These are phyloP conservation scores for Anguilla obscura DNA, from an alignment of 2,797 vertebrate genomes.

Conservation along the genomic window DNA sequence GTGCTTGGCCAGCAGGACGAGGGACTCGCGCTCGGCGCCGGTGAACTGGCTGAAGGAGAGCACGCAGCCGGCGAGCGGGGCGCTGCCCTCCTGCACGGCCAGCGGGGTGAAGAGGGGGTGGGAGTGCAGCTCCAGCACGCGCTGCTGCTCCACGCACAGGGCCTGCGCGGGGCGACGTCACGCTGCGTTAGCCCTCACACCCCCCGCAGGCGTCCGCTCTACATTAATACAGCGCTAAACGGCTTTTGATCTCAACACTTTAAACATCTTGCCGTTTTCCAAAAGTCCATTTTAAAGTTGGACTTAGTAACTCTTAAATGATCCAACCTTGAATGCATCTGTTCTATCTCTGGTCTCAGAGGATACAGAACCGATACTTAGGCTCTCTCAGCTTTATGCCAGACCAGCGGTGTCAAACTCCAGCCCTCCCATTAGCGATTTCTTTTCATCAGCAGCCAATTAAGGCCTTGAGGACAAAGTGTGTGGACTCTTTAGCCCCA, in stretches of 20 bases:
- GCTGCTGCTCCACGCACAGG: constrained; percentile 85
- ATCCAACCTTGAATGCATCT: background rate
- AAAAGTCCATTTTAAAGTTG: too few species aligned
- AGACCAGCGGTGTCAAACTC: background rate
- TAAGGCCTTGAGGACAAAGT: too few species aligned
- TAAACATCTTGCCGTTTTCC: too few species aligned
- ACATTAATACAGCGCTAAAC: too few species aligned
- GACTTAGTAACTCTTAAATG: background rate
- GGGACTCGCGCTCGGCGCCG: constrained; percentile 88
- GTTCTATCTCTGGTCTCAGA: background rate
- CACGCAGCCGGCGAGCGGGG: constrained; percentile 82
- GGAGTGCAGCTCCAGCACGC: constrained; percentile 75
- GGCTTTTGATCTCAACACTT: too few species aligned
- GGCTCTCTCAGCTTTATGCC: background rate
- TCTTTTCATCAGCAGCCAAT: too few species aligned
- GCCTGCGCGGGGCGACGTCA: constrained; percentile 63
- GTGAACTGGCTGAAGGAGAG: constrained; percentile 94
- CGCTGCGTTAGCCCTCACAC: background rate
- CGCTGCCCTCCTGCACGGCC: constrained; percentile 75
- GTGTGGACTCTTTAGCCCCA: too few species aligned
- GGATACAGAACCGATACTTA: background rate
- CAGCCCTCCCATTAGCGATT: too few species aligned
- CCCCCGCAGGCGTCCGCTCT: background rate
- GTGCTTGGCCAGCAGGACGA: constrained; percentile 83
- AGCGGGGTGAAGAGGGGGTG: constrained; percentile 90